Base-by-base conservation (phyloP, 2,113 vertebrate genomes). In the Fregata magnificens region DNA sequence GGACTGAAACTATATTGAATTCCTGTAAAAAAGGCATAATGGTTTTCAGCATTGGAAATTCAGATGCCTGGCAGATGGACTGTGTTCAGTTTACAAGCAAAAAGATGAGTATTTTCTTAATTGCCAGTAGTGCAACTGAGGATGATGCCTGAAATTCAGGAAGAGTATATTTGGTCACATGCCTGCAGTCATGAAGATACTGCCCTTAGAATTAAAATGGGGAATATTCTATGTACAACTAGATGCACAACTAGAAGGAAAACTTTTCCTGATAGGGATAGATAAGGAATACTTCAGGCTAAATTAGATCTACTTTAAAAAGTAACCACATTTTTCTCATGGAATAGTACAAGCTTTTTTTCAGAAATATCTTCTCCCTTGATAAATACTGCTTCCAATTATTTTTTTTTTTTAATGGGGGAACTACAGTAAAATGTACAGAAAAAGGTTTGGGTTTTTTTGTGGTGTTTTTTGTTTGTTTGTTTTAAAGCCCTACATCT, bases 271-370 rank as follows among this genome's bases (percentile, higher is more conserved):
- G 16, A 40, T 56, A 50, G 18, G 44, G 72, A 52, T n/a, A 67
- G n/a, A 71, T 67, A 71, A 72, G 53, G 82, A 96, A 77, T 94
- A 95, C 38, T 93, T 92, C 65, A 89, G 31, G 55, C 61, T 90
- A 96, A 94, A 78, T 67, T 74, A 78, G 50, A 69, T 76, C 50
- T 53, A 50, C 19, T 52, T 66, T 9, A 86, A 70, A 78, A 86
- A 59, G 10, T 47, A 71, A 73, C 11, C 3, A 1, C 6, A 24
- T 72, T 82, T 91, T 90, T 80, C 61, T 65, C 31, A 55, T 5
- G 4, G 25, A 82, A 73, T 26, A 66, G 8, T 42, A 42, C 3
- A 29, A 34, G 16, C 9, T 47, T 82, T 70, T 87, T 87, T 73
- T 95, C 9, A 0, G 5, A 74, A 81, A 24, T 67, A 40, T 67